These are phyloP conservation scores for Muschampia plurimacula DNA, from an alignment of 2,888 invertebrate species.

Conservation along the genomic window DNA sequence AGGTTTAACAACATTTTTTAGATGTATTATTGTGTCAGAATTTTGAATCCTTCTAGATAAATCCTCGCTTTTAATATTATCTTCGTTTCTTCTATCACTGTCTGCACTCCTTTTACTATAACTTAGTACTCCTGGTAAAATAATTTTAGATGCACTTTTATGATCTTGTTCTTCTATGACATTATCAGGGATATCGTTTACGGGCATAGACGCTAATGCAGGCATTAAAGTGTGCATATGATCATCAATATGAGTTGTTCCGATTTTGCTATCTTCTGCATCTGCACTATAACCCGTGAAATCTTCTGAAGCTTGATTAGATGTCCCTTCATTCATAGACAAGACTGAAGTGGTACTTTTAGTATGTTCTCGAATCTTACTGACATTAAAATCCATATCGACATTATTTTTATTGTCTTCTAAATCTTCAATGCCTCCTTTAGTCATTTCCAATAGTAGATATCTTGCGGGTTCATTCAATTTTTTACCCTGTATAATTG, in stretches of 20 bases:
- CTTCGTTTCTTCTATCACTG: not conserved
- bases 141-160: not conserved
- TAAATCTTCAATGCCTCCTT: constrained; percentile 3
- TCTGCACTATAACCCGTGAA: constrained; percentile 16
- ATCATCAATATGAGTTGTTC: not conserved
- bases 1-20: not conserved
- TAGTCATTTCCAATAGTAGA: constrained; percentile 28
- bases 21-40: not conserved
- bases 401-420: not conserved
- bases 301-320: not conserved
- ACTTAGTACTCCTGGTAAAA: not conserved
- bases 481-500: constrained; percentile 1
- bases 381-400: not conserved
- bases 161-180: not conserved
- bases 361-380: not conserved
- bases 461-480: constrained; percentile 30
- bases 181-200: not conserved
- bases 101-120: not conserved
- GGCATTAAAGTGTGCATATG: not conserved
- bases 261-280: constrained; percentile 6
- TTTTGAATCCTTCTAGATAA: not conserved
- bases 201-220: not conserved
- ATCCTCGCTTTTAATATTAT: not conserved
- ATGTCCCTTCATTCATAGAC: not conserved
- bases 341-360: not conserved